phyloP scores from a whole-genome alignment of 2,797 vertebrate genomes.

The Dipus sagitta region DNA sequence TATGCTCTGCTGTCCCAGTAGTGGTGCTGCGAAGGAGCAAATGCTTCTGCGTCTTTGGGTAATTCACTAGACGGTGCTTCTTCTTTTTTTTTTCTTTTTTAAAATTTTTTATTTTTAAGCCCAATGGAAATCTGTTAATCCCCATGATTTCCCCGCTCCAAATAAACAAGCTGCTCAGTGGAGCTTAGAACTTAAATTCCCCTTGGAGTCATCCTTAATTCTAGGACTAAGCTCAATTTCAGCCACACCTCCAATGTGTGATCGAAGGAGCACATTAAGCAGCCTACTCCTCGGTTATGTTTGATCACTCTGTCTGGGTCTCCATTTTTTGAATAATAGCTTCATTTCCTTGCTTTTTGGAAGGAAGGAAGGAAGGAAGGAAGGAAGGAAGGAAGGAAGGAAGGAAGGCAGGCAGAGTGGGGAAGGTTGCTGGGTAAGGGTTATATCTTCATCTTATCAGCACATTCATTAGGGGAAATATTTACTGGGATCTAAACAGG shows the following conservation, averaged over 20 bases:
- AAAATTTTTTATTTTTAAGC: conserved; percentile 30
- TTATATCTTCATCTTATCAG: not conserved
- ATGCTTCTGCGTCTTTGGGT: not conserved
- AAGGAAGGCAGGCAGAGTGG: too few species aligned
- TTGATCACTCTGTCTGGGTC: conserved; percentile 3
- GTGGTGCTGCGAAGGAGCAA: not conserved
- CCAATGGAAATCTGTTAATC: not conserved
- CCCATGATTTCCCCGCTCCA: not conserved
- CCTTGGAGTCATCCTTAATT: not conserved
- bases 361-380: not conserved
- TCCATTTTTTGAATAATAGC: conserved; percentile 42
- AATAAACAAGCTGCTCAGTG: conserved; percentile 1
- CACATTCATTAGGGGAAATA: not conserved
- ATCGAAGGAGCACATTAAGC: conserved; percentile 6
- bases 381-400: not conserved
- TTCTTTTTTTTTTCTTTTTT: too few species aligned
- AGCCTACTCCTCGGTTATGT: not conserved
- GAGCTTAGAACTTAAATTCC: not conserved
- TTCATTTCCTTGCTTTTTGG: conserved; percentile 2
- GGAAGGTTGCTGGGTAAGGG: not conserved
- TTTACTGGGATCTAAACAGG: not conserved
- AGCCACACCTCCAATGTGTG: not conserved
- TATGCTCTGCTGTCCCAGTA: not conserved
- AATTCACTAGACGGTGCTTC: not conserved
- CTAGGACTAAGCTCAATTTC: not conserved